Evolutionary conservation across 1,140 invertebrate genomes (phyloP), one percentile per base, ranked within the genome.

Genomic region (Leptinotarsa undecemlineata): DNA sequence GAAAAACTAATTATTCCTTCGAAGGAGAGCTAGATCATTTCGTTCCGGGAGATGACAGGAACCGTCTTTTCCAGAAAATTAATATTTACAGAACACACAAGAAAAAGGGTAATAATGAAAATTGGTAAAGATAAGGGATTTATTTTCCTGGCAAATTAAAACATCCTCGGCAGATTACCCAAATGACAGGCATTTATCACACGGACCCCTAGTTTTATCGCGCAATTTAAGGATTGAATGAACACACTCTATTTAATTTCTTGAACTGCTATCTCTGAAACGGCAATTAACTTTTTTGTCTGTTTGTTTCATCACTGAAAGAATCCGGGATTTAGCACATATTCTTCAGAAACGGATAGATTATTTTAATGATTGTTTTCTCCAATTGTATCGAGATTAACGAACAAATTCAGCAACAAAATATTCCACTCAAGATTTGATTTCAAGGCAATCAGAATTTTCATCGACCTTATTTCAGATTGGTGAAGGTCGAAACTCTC

Each of bases 231-330:
- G 75, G 72, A 74, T 76, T 76, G 75, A 76, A 74, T 68, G 70
- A 76, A 64, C 75, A 76, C 70, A 76, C 74, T 78, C 72, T 76
- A 74, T 76, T 78, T 78, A 76, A 78, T 76, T 78, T 78, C 68
- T 63, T 48, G 51, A 72, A 77, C 71, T 77, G 72, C 68, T 77
- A 77, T 77, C 76, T 70, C 64, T 67, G 74, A 42, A 48, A 63
- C 63, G 68, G 69, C 76, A 77, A 77, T 77, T 77, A 74, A 77
- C 72, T 77, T 74, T 77, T 77, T 77, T 73, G 51, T 70, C 51
- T 70, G 51, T 60, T 57, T 20, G 20, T 64, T 64, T 15, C 20
- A 21, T 64, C 63, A 64, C 51, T 57, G 51, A 3, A 15, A 57
- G 6, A 15, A 57, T 17, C n/a, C 15, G 51, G n/a, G 17, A 57